Base-by-base conservation (phyloP, 2,113 vertebrate species). In the Poicephalus gulielmi region DNA sequence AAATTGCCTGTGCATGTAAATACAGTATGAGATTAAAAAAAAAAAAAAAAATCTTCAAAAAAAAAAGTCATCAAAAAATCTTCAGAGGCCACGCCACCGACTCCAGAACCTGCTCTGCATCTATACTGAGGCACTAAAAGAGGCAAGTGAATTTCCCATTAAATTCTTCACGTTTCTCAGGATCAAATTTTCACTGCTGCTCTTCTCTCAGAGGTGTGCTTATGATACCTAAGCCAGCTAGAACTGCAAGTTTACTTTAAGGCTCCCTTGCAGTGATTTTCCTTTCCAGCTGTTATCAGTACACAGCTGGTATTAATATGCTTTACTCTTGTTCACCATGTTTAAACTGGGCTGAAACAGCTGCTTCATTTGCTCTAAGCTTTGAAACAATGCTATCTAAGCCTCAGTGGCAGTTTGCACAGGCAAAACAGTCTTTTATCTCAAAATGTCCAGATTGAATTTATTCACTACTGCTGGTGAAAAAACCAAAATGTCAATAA, bases 281-380 rank as follows among this genome's bases (percentile, higher is more conserved):
- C 88, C 77, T 88, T 78, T 83, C 86, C 88, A 89, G 83, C 86
- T 94, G 76, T 84, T 94, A 94, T 88, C 94, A 63, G 80, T 30
- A 68, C 60, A 82, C 94, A 96, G 95, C 94, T 97, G 96, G 88
- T 94, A 83, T 79, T 92, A 90, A 96, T 96, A 92, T 79, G 62
- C 41, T 91, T 84, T 76, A 52, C 57, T 92, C 90, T 82, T 88
- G 73, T 79, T 96, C 92, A 73, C 77, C 47, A 22, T 89, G 80
- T 95, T 95, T 94, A 69, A 92, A 92, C 74, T 91, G 62, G 96
- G 76, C 83, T 94, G 86, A 87, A 94, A 94, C 86, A 95, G 92
- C 92, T 96, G 93, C 88, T 91, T 79, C 49, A 0, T 96, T 95
- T 94, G 88, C 90, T 92, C 83, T 89, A 64, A 86, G 80, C 83